These are phyloP conservation scores for Dorcus hopei DNA, from an alignment of 2,888 invertebrate species.

Conservation along the genomic window DNA sequence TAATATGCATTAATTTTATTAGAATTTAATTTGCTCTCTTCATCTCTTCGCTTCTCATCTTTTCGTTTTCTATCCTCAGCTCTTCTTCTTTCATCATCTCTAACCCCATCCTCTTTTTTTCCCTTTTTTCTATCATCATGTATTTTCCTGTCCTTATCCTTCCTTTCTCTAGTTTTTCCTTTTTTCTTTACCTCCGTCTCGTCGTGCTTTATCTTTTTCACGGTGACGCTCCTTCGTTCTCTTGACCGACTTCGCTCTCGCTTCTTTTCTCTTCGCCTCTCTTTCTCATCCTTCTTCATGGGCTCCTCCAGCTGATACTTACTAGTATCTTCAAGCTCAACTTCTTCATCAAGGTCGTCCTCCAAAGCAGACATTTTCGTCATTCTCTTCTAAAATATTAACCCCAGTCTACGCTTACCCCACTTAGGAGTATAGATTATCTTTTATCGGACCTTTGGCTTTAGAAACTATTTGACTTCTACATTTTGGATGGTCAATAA, in stretches of 20 bases:
- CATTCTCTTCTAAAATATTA: constrained; percentile 85
- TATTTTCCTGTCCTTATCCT: constrained; percentile 55
- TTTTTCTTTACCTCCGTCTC: constrained; percentile 55
- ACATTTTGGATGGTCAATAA: too few species aligned
- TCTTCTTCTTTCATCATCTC: constrained; percentile 42
- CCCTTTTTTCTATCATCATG: constrained; percentile 31
- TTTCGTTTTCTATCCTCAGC: neutral
- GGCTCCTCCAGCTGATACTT: constrained; percentile 49
- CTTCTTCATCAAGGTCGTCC: constrained; percentile 85
- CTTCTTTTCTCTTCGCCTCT: constrained; percentile 51
- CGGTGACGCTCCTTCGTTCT: constrained; percentile 43
- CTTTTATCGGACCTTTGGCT: too few species aligned
- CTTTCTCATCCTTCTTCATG: constrained; percentile 57
- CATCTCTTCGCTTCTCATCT: constrained; percentile 13
- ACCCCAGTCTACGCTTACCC: too few species aligned
- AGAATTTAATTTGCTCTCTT: constrained; percentile 10
- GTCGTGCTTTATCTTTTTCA: constrained; percentile 47
- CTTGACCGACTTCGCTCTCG: constrained; percentile 56
- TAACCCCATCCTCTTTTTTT: constrained; percentile 50
- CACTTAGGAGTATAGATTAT: too few species aligned
- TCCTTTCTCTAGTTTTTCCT: constrained; percentile 51
- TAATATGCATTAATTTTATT: too few species aligned
- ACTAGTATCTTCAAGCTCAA: constrained; percentile 59
- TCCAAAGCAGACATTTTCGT: constrained; percentile 87
- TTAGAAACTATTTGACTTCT: too few species aligned